A percentile compares a stretch with the other conserved stretches of the same genome.
These are phyloP conservation scores for Xestoiulus laeticollis DNA, from an alignment of 2,888 invertebrate genomes.

Conservation along the genomic window DNA sequence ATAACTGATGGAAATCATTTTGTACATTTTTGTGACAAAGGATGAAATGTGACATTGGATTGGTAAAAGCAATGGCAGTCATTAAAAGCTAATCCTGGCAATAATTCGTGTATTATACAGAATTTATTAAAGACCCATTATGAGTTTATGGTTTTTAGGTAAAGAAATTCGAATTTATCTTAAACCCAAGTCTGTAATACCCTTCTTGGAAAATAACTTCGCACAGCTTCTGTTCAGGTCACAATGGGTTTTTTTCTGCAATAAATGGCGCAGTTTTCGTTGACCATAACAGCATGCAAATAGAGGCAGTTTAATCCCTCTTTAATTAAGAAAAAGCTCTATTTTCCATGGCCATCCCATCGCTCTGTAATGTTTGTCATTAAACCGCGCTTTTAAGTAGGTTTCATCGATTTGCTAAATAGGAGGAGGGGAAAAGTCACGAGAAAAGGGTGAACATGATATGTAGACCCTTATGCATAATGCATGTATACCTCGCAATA, in stretches of 20 bases:
- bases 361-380: conserved; percentile 30
- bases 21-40: no score
- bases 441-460: conserved; percentile 9
- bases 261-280: neutral
- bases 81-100: no score
- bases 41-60: no score
- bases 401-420: conserved; percentile 35
- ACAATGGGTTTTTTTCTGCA: neutral
- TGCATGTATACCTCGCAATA: conserved; percentile 38
- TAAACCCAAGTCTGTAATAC: neutral
- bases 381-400: conserved; percentile 32
- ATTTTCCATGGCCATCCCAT: neutral
- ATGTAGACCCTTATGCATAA: conserved; percentile 40
- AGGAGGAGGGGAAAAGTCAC: conserved; percentile 36
- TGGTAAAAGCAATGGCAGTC: no score
- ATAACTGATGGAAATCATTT: no score
- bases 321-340: conserved; percentile 29
- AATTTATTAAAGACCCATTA: neutral
- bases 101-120: neutral
- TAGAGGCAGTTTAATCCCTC: conserved; percentile 1
- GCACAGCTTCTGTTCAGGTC: neutral
- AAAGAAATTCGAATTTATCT: neutral
- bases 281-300: conserved; percentile 37
- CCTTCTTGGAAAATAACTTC: neutral
- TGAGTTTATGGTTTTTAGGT: neutral